Conservation (phyloP, 2,888 invertebrate species). For the Agrochola macilenta region DNA sequence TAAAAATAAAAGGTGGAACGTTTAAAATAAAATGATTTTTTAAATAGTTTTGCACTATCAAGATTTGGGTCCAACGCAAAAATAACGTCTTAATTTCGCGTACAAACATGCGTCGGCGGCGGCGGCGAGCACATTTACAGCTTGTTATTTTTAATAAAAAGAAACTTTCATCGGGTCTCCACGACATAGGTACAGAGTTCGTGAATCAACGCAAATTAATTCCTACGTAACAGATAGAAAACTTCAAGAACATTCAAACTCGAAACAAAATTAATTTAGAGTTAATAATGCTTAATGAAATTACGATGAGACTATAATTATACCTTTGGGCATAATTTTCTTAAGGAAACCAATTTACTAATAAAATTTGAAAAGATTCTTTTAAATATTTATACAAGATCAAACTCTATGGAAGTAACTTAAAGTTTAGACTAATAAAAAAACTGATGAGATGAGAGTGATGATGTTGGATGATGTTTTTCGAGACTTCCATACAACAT, state of each 20-base stretch:
- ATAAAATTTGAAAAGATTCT: conserved; percentile 8
- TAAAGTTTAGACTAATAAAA: neutral
- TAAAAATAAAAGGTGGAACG: neutral
- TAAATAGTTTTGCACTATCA: conserved; percentile 37
- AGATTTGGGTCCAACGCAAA: conserved; percentile 26
- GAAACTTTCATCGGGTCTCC: conserved; percentile 43
- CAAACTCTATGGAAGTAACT: neutral
- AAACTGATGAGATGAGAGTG: neutral
- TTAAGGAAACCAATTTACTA: conserved; percentile 2
- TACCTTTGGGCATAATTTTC: conserved; percentile 23
- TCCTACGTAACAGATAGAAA: conserved; percentile 38
- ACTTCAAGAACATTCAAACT: conserved; percentile 36
- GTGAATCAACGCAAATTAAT: conserved; percentile 45
- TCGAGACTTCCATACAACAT: neutral
- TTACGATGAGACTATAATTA: conserved; percentile 15
- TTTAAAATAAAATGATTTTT: conserved; percentile 26
- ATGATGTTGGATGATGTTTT: too few species aligned
- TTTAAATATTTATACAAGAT: conserved; percentile 12
- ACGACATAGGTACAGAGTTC: conserved; percentile 34
- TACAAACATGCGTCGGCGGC: conserved; percentile 31
- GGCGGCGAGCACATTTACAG: conserved; percentile 28
- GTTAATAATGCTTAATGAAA: conserved; percentile 45
- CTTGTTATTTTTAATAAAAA: conserved; percentile 68
- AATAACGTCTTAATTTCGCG: conserved; percentile 52
- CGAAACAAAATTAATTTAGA: conserved; percentile 43